phyloP scores from a whole-genome alignment of 2,113 vertebrate species.

The Serilophus lunatus region DNA sequence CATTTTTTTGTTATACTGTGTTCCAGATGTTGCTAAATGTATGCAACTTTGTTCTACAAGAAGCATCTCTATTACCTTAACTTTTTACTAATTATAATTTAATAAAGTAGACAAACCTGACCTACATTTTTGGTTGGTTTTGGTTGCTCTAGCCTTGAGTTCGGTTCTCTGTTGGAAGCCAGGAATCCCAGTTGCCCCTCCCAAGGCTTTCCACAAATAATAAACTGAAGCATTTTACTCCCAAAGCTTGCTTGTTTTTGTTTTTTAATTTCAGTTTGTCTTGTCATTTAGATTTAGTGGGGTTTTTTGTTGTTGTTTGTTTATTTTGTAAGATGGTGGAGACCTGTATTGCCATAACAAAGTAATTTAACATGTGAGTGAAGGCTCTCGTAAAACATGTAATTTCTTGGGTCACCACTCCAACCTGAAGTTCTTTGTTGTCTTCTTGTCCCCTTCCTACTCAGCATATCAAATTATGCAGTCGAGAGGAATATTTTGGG shows the following conservation, averaged over 20 bases:
- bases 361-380: neutral
- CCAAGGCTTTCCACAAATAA: neutral
- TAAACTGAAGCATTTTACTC: neutral
- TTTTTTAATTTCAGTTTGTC: neutral
- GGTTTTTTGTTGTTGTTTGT: neutral
- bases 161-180: neutral
- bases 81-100: neutral
- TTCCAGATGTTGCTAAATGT: neutral
- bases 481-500: neutral
- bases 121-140: neutral
- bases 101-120: slow-evolving; percentile 26
- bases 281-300: neutral
- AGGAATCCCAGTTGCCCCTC: neutral
- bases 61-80: neutral
- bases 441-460: neutral
- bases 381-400: neutral
- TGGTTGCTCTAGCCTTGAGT: neutral
- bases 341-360: neutral
- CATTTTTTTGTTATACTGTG: neutral
- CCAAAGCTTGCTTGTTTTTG: neutral
- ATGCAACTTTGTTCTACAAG: neutral
- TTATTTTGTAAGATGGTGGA: neutral
- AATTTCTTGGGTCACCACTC: neutral
- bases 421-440: neutral
- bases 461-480: neutral